Percentiles rank a stretch among this genome's conserved stretches.
phyloP scores from a whole-genome alignment of 2,797 vertebrate genomes.

The Coracias cyanogaster region DNA sequence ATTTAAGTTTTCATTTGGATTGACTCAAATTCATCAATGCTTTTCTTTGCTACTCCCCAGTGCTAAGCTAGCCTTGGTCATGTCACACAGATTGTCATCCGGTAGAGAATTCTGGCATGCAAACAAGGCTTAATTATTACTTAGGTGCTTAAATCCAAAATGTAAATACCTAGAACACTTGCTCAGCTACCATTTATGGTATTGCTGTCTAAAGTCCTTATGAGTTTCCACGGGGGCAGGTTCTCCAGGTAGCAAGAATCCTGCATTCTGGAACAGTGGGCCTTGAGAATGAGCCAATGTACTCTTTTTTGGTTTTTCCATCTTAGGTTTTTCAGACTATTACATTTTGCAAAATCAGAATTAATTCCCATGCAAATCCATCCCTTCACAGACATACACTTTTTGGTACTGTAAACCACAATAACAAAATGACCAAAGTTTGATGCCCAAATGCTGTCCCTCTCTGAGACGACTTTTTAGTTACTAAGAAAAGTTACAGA shows the following conservation, averaged over 20 bases:
- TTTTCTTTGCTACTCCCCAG: neutral
- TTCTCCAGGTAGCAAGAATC: neutral
- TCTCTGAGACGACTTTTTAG: neutral
- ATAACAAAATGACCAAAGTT: neutral
- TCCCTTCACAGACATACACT: neutral
- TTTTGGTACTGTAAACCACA: neutral
- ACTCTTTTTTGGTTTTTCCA: neutral
- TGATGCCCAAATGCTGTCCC: neutral
- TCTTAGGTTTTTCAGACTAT: neutral
- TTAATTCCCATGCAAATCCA: neutral
- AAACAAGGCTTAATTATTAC: neutral
- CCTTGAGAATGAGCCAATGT: neutral
- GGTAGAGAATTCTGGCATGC: neutral
- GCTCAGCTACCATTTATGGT: neutral
- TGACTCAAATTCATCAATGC: neutral
- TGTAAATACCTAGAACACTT: neutral
- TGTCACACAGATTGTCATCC: neutral
- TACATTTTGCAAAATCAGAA: neutral
- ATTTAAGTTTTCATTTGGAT: neutral
- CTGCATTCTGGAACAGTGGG: neutral
- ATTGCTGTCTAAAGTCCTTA: neutral
- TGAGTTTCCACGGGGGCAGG: neutral
- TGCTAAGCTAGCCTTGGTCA: neutral
- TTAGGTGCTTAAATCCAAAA: neutral
- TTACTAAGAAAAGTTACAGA: neutral